Percentiles rank a stretch among this genome's conserved stretches.
phyloP scores from a whole-genome alignment of 2,888 invertebrate genomes.

The Pycnomerus fuliginosus region DNA sequence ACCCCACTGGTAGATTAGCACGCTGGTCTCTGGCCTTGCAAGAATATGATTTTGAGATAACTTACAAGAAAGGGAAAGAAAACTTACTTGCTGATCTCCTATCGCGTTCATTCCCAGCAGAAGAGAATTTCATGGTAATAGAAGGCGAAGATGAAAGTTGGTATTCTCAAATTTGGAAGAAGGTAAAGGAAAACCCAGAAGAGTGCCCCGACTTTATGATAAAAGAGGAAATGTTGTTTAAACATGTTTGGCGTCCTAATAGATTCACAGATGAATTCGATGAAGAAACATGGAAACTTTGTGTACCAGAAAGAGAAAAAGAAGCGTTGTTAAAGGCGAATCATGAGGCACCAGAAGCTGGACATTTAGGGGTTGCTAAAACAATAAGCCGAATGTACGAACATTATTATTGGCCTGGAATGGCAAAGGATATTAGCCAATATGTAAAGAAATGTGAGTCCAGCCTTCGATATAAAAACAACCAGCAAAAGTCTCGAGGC shows the following conservation, averaged over 20 bases:
- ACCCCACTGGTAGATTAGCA: constrained; percentile 30
- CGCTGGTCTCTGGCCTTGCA: constrained; percentile 28
- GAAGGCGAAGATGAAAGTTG: neutral
- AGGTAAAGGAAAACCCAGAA: neutral
- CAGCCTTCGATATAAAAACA: constrained; percentile 32
- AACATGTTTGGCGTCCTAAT: too few species aligned
- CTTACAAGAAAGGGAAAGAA: constrained; percentile 24
- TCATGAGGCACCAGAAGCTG: constrained; percentile 29
- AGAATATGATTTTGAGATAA: constrained; percentile 27
- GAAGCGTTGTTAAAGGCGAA: constrained; percentile 6
- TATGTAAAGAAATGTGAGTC: constrained; percentile 31
- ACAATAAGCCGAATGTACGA: constrained; percentile 26
- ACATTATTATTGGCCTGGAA: constrained; percentile 37
- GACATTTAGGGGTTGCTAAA: constrained; percentile 35
- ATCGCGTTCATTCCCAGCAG: constrained; percentile 19
- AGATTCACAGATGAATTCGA: constrained; percentile 4
- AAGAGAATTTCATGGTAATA: neutral
- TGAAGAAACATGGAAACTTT: constrained; percentile 9
- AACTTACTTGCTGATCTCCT: constrained; percentile 28
- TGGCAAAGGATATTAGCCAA: constrained; percentile 28
- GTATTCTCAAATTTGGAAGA: neutral
- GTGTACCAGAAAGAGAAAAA: constrained; percentile 9
- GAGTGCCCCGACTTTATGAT: constrained; percentile 5
- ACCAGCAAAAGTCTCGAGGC: constrained; percentile 24
- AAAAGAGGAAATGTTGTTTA: neutral